Conservation (phyloP, 2,797 vertebrate genomes). For the Acanthurus tractus region DNA sequence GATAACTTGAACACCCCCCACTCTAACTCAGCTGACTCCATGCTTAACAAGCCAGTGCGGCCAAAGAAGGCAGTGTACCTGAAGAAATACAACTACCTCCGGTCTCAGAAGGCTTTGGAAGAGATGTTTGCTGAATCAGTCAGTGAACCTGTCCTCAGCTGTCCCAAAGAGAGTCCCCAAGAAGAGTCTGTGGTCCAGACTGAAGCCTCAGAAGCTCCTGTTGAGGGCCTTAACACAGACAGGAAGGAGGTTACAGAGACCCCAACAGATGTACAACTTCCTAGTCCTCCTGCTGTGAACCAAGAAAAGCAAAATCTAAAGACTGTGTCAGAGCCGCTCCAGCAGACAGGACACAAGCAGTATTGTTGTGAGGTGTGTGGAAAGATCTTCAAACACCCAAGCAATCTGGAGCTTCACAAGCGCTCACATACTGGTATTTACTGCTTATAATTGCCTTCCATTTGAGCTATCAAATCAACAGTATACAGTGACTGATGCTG, state of each 20-base stretch:
- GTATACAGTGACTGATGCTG: not conserved
- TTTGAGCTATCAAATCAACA: not conserved
- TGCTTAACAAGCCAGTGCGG: slow-evolving; percentile 83
- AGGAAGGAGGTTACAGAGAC: slow-evolving; percentile 57
- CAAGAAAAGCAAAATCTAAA: slow-evolving; percentile 62
- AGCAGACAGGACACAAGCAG: slow-evolving; percentile 85
- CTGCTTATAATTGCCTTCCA: not conserved
- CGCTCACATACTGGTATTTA: slow-evolving; percentile 95
- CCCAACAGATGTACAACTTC: slow-evolving; percentile 40
- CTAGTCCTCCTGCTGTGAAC: slow-evolving; percentile 55
- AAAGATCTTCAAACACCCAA: slow-evolving; percentile 97
- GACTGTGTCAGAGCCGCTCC: slow-evolving; percentile 58
- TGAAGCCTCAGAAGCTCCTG: slow-evolving; percentile 51
- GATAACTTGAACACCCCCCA: slow-evolving; percentile 78
- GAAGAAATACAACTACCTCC: slow-evolving; percentile 94
- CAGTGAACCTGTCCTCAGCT: slow-evolving; percentile 70
- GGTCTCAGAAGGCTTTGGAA: slow-evolving; percentile 89
- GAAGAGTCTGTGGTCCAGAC: slow-evolving; percentile 59
- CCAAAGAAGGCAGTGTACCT: slow-evolving; percentile 94
- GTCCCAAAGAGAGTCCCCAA: slow-evolving; percentile 68
- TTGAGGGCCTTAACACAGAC: slow-evolving; percentile 33
- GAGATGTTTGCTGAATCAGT: slow-evolving; percentile 76
- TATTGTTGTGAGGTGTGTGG: slow-evolving; percentile 93
- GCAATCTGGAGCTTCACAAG: slow-evolving; percentile 97
- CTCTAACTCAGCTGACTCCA: slow-evolving; percentile 61